Percentiles rank a stretch among this genome's conserved stretches.
These are phyloP conservation scores for Agriopis leucophaearia DNA, from an alignment of 2,888 invertebrate species.

Conservation along the genomic window DNA sequence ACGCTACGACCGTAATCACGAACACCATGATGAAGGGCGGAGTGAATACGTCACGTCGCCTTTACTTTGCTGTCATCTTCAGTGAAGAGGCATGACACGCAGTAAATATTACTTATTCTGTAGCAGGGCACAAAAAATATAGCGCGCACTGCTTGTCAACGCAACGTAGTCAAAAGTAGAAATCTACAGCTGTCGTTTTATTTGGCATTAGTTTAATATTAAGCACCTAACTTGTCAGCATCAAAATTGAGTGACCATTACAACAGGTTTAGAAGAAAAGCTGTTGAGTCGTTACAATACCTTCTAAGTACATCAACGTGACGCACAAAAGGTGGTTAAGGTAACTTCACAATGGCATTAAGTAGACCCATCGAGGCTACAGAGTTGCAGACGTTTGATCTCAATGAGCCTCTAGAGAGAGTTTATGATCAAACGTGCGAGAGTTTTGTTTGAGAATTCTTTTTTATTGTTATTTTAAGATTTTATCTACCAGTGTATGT, in stretches of 20 bases:
- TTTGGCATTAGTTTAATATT: neutral
- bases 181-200: neutral
- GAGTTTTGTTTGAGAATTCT: neutral
- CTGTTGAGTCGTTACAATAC: conserved; percentile 4
- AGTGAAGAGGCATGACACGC: conserved; percentile 8
- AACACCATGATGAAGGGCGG: conserved; percentile 33
- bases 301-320: conserved; percentile 5
- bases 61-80: conserved; percentile 34
- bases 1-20: conserved; percentile 28
- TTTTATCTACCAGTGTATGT: neutral
- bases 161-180: too few species aligned
- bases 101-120: neutral
- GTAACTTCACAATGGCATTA: conserved; percentile 23
- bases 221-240: neutral
- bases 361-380: conserved; percentile 22
- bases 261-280: conserved; percentile 5
- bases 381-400: conserved; percentile 21
- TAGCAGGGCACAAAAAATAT: neutral
- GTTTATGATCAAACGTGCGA: conserved; percentile 17
- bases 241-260: neutral
- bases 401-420: conserved; percentile 7
- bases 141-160: too few species aligned
- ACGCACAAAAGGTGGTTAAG: conserved; percentile 19
- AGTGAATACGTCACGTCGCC: conserved; percentile 26
- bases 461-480: conserved; percentile 3